Percentiles rank a stretch among this genome's conserved stretches.
phyloP scores from a whole-genome alignment of 2,888 invertebrate genomes.

The Brachyopa scutellaris region DNA sequence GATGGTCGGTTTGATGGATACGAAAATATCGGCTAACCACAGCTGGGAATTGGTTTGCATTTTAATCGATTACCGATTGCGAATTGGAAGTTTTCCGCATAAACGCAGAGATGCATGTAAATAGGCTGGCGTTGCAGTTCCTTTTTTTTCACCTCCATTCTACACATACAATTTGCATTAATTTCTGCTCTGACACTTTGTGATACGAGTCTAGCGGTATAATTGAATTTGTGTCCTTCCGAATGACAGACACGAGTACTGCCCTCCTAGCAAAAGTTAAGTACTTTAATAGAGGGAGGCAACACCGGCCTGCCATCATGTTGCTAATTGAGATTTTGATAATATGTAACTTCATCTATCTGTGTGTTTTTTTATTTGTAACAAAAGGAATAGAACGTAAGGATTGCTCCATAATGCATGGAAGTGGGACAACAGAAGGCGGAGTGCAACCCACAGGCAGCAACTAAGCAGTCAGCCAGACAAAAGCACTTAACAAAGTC shows the following conservation, averaged over 20 bases:
- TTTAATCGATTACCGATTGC: conserved; percentile 67
- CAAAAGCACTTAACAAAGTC: conserved; percentile 71
- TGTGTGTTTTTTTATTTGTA: neutral
- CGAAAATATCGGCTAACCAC: conserved; percentile 61
- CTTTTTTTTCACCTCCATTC: conserved; percentile 15
- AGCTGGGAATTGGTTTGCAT: conserved; percentile 56
- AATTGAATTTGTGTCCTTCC: conserved; percentile 26
- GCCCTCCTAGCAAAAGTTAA: neutral
- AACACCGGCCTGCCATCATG: neutral
- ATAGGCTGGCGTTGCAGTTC: conserved; percentile 18
- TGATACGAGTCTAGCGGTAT: conserved; percentile 2
- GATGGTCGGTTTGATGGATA: conserved; percentile 65
- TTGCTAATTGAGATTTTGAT: conserved; percentile 40
- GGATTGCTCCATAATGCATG: conserved; percentile 33
- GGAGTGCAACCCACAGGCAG: conserved; percentile 19
- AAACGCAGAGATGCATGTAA: conserved; percentile 44
- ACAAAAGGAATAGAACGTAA: conserved; percentile 15
- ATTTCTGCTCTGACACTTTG: conserved; percentile 44
- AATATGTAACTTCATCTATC: neutral
- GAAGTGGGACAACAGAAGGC: conserved; percentile 47
- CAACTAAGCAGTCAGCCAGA: conserved; percentile 60
- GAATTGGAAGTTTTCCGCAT: conserved; percentile 24
- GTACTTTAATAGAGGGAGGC: neutral
- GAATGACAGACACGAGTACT: neutral
- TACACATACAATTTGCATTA: conserved; percentile 39